Conservation (phyloP, 2,797 vertebrate species). For the Yasuhikotakia modesta region DNA sequence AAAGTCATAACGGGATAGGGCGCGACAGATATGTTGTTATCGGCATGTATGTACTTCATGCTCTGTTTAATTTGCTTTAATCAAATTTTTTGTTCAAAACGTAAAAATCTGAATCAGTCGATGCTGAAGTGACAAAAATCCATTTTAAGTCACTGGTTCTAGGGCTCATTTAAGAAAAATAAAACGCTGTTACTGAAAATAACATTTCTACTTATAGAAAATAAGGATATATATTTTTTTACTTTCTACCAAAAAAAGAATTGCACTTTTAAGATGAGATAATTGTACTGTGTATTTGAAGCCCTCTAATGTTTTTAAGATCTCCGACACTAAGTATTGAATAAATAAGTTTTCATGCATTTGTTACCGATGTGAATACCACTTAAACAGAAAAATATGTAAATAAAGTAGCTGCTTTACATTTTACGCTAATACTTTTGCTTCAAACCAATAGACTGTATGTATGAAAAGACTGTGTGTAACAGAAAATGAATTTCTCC, state of each 20-base stretch:
- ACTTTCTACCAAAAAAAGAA: conserved; percentile 75
- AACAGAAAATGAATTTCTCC: conserved; percentile 55
- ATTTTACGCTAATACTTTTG: conserved; percentile 71
- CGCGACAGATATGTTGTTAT: conserved; percentile 60
- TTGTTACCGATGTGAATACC: conserved; percentile 77
- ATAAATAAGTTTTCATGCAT: conserved; percentile 68
- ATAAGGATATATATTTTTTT: conserved; percentile 84
- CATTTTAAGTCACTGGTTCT: conserved; percentile 74
- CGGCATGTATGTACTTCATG: conserved; percentile 55
- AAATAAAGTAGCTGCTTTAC: conserved; percentile 75
- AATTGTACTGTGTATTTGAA: conserved; percentile 76
- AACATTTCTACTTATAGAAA: conserved; percentile 83
- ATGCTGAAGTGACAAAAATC: conserved; percentile 69
- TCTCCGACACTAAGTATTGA: conserved; percentile 66
- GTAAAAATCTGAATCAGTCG: conserved; percentile 74
- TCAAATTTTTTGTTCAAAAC: conserved; percentile 73
- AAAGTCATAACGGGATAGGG: conserved; percentile 63
- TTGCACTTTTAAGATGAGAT: conserved; percentile 79
- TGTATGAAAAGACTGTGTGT: conserved; percentile 67
- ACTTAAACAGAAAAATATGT: conserved; percentile 59
- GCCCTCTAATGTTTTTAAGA: conserved; percentile 75
- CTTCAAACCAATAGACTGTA: conserved; percentile 75
- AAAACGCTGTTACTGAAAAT: conserved; percentile 78
- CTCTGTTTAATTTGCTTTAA: conserved; percentile 22
- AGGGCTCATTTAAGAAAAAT: conserved; percentile 72